Evolutionary conservation across 2,888 invertebrate genomes (phyloP), one percentile per base, ranked within the genome.

Genomic region (Troglohyphantes excavatus): DNA sequence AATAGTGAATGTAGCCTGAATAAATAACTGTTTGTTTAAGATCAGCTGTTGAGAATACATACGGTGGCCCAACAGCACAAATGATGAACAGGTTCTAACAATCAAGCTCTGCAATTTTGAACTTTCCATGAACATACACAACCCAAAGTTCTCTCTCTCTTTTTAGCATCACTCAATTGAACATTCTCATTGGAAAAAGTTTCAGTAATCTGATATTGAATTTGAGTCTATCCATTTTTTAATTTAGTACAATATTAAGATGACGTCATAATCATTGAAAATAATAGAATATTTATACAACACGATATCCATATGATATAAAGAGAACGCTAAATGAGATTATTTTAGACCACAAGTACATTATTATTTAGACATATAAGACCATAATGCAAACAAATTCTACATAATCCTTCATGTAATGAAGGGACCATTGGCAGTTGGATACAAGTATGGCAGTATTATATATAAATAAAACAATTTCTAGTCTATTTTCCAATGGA

Each of bases 71-170:
- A 61, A 21, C 33, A 29, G 59, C 17, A 61, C 21, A 61, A 13
- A 26, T 39, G 23, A 63, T 19, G 68, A 68, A 65, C 65, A 33
- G 13, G 23, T 39, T 19, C 78, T 78, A 26, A 39, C 63, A 43
- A 39, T 78, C 63, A 78, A 78, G 78, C 78, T 78, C 65, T 65
- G 65, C 26, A 65, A 65, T 78, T 78, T 78, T 65, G 39, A 65
- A 78, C 72, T n/a, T 65, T 65, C 65, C 43, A 23, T 33, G 11
- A 76, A 21, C 61, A 27, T 26, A 65, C 43, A 13, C 65, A 33
- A 39, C 39, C 53, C 33, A 33, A 23, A 63, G n/a, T 61, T 76
- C 70, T 23, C 39, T 76, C 70, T 23, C 39, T 70, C 70, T 3
- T 43, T 33, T 70, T 7, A n/a, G 13, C 46, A 26, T 26, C 26